Evolutionary conservation across 1,140 invertebrate genomes (phyloP), one percentile per base, ranked within the genome.

Genomic region (Drosophila paulistorum): DNA sequence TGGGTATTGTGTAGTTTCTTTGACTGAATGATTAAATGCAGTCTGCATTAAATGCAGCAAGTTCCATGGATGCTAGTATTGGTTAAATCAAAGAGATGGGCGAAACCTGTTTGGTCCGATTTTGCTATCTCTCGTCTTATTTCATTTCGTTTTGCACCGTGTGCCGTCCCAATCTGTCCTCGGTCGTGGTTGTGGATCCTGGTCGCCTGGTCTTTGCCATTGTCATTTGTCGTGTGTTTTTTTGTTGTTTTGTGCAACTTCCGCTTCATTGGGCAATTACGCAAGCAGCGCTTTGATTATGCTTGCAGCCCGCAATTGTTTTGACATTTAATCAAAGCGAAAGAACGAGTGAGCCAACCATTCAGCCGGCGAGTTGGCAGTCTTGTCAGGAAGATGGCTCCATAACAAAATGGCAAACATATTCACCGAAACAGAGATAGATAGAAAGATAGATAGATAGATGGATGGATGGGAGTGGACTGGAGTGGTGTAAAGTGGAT

Each of bases 251-350:
- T 68, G 57, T 74, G 74, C 73, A 77, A 75, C 69, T 80, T 84
- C 77, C 81, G 81, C 81, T 84, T 84, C 82, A 84, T 84, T 84
- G 81, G 81, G 81, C 81, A 84, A 84, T 84, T 84, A 84, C 81
- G 81, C 81, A 77, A 77, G 77, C 81, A 74, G 65, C 58, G 58
- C 81, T 84, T 71, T 80, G 81, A 83, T 83, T 83, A 79, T 83
- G 80, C 72, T 83, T 51, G 80, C 81, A 83, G 67, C 61, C 63
- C 69, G 77, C 81, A 83, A 84, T 84, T 84, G 81, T 84, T 84
- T 84, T 84, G 81, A 84, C 81, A 84, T 84, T 84, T 84, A 84
- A 84, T 84, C 81, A 84, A 84, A 84, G 74, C 68, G 65, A 78
- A 60, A 35, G 14, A 35, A 14, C 20, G 33, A 61, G 10, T 39